A percentile compares a stretch with the other conserved stretches of the same genome.
Conservation (phyloP, 2,888 invertebrate genomes). For the Agonopterix arenella region DNA sequence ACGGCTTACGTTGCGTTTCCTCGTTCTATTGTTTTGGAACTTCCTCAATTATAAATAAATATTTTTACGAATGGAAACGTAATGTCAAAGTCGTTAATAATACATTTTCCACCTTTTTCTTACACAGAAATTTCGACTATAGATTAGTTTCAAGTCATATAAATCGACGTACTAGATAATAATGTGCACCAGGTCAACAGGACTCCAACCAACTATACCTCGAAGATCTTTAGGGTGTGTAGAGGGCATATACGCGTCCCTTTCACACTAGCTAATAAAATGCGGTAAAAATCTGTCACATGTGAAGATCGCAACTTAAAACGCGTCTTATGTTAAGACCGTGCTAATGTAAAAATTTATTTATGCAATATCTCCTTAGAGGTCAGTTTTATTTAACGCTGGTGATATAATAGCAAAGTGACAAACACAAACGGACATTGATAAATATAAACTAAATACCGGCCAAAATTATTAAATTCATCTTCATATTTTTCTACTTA, state of each 20-base stretch:
- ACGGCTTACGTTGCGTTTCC: no score
- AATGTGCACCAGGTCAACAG: no score
- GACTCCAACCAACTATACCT: no score
- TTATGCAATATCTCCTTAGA: slow-evolving; percentile 30
- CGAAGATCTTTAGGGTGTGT: no score
- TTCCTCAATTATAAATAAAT: no score
- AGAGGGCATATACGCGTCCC: slow-evolving; percentile 2
- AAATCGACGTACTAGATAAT: no score
- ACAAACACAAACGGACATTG: slow-evolving; percentile 35
- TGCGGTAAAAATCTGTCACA: slow-evolving; percentile 3
- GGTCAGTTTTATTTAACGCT: slow-evolving; percentile 28
- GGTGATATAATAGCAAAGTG: slow-evolving; percentile 50
- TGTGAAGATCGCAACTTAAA: slow-evolving; percentile 14
- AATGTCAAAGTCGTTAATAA: no score
- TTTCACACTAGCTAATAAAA: slow-evolving; percentile 6
- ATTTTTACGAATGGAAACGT: no score
- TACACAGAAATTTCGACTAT: no score
- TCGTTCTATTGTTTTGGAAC: no score
- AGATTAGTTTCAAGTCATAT: no score
- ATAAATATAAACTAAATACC: slow-evolving; percentile 17
- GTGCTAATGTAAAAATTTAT: slow-evolving; percentile 37
- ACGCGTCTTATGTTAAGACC: slow-evolving; percentile 50
- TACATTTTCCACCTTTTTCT: no score
- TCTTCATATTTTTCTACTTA: slow-evolving; percentile 44
- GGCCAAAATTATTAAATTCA: slow-evolving; percentile 20